phyloP scores from a whole-genome alignment of 2,888 invertebrate genomes.

The Xylota sylvarum region DNA sequence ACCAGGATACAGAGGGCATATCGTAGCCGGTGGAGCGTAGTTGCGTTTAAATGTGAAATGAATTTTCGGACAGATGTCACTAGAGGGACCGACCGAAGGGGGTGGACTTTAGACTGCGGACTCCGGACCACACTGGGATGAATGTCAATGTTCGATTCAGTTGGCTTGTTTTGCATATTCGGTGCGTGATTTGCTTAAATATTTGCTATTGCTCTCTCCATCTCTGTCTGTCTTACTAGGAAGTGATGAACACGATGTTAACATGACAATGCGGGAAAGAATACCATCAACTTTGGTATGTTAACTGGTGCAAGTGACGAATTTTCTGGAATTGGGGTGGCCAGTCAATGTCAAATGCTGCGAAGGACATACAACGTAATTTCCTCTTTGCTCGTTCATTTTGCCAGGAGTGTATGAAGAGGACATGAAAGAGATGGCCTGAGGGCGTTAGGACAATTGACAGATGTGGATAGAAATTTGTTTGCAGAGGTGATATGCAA shows the following conservation, averaged over 20 bases:
- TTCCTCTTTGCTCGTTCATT: neutral
- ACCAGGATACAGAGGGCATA: slow-evolving; percentile 46
- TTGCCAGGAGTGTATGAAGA: neutral
- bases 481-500: slow-evolving; percentile 17
- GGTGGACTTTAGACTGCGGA: neutral
- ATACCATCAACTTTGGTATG: slow-evolving; percentile 49
- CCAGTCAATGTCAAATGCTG: slow-evolving; percentile 35
- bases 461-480: slow-evolving; percentile 11
- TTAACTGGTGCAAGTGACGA: slow-evolving; percentile 52
- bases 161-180: slow-evolving; percentile 68
- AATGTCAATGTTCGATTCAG: slow-evolving; percentile 41
- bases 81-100: slow-evolving; percentile 9
- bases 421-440: neutral
- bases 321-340: neutral
- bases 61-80: slow-evolving; percentile 70
- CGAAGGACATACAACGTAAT: slow-evolving; percentile 12
- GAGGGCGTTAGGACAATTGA: neutral
- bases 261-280: slow-evolving; percentile 69
- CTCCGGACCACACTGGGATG: slow-evolving; percentile 25
- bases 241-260: slow-evolving; percentile 67
- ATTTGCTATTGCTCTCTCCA: slow-evolving; percentile 49
- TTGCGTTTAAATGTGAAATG: slow-evolving; percentile 64
- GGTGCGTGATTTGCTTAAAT: slow-evolving; percentile 74
- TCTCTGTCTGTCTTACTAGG: slow-evolving; percentile 20
- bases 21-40: slow-evolving; percentile 58